Percentiles rank a stretch among this genome's conserved stretches.
Conservation (phyloP, 2,113 vertebrate species). For the Amblyopsis rosae region DNA sequence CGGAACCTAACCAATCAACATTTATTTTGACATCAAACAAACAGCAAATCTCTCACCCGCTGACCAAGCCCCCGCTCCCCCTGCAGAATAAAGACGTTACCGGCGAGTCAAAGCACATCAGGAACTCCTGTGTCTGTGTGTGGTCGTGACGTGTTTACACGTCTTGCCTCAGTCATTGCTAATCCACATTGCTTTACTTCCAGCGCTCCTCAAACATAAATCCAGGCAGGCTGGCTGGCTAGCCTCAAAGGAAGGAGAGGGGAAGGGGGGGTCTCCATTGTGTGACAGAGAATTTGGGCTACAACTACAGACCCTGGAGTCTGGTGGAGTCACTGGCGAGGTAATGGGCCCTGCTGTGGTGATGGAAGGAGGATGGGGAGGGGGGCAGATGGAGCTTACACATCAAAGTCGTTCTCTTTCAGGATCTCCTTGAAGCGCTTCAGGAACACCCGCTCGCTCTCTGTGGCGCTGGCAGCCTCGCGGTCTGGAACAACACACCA, state of each 20-base stretch:
- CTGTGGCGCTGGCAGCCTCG: constrained; percentile 80
- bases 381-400: constrained; percentile 80
- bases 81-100: too few species aligned
- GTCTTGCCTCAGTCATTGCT: neutral
- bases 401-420: constrained; percentile 88
- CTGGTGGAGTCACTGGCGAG: neutral
- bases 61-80: neutral
- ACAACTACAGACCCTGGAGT: neutral
- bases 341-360: neutral
- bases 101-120: too few species aligned
- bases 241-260: neutral
- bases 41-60: neutral
- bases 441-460: constrained; percentile 91
- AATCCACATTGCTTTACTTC: neutral
- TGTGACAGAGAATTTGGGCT: neutral
- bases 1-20: neutral
- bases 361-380: neutral
- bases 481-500: constrained; percentile 81
- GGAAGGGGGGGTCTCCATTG: neutral
- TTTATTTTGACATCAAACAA: constrained; percentile 13
- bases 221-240: neutral
- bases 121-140: too few species aligned
- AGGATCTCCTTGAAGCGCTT: constrained; percentile 93
- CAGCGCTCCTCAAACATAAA: neutral
- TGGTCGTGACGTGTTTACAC: neutral